phyloP scores from a whole-genome alignment of 2,797 vertebrate species.

The Intellagama lesueurii region DNA sequence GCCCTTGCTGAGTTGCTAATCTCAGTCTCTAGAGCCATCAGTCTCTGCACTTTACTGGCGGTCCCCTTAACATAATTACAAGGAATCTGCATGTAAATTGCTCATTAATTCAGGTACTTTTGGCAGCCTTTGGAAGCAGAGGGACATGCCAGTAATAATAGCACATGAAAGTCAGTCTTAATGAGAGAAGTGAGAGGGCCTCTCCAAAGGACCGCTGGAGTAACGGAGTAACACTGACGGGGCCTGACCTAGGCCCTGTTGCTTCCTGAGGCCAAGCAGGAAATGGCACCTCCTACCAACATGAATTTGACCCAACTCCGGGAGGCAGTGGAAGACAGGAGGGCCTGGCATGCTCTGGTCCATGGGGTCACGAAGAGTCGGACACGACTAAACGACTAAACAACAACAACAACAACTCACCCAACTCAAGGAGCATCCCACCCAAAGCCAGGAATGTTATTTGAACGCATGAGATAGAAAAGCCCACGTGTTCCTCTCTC shows the following conservation, averaged over 20 bases:
- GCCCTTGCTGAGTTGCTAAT: neutral
- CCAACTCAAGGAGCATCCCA: neutral
- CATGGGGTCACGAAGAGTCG: no score
- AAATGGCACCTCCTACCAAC: neutral
- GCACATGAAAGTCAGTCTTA: neutral
- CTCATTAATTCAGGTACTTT: neutral
- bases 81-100: neutral
- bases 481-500: neutral
- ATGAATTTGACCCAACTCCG: no score
- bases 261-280: neutral
- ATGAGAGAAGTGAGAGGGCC: neutral
- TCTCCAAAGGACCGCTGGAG: neutral
- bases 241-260: neutral
- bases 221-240: neutral
- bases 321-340: no score
- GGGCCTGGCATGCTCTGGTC: no score
- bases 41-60: neutral
- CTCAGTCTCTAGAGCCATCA: neutral
- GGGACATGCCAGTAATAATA: neutral
- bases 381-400: no score
- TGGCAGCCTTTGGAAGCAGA: neutral
- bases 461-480: neutral
- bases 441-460: neutral
- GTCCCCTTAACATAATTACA: neutral
- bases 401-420: no score